Conservation (phyloP, 2,113 vertebrate genomes). For the Regulus satrapa region DNA sequence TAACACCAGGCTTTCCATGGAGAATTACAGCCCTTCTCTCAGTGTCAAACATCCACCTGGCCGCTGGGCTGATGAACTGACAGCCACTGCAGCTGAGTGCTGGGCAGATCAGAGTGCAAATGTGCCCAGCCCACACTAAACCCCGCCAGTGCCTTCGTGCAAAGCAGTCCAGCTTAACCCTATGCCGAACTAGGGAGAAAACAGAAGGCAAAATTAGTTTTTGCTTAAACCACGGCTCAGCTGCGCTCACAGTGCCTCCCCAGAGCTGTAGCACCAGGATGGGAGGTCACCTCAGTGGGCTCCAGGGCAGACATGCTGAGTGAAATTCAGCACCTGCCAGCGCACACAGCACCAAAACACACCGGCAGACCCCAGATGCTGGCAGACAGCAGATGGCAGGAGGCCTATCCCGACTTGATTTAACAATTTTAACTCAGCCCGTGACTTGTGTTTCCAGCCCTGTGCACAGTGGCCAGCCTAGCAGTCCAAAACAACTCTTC, state of each 20-base stretch:
- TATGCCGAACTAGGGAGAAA: not conserved
- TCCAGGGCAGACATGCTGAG: not conserved
- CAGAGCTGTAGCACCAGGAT: not conserved
- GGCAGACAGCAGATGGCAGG: not conserved
- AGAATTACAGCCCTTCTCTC: not conserved
- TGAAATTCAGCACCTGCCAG: not conserved
- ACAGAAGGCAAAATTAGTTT: not conserved
- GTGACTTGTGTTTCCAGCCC: not conserved
- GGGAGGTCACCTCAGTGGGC: not conserved
- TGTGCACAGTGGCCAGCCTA: not conserved
- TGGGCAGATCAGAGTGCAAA: not conserved
- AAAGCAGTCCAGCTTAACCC: not conserved
- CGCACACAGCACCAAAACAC: not conserved
- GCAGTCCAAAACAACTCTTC: not conserved
- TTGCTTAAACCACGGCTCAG: not conserved
- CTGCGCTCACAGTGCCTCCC: not conserved
- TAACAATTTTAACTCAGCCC: not conserved
- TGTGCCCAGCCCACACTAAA: not conserved
- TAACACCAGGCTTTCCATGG: not conserved
- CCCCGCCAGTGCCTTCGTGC: not conserved
- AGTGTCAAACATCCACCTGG: not conserved
- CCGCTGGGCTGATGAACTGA: not conserved
- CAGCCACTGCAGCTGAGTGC: not conserved
- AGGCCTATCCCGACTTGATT: not conserved
- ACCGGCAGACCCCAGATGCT: not conserved